These are phyloP conservation scores for Isurus oxyrinchus DNA, from an alignment of 2,113 vertebrate species.

Conservation along the genomic window DNA sequence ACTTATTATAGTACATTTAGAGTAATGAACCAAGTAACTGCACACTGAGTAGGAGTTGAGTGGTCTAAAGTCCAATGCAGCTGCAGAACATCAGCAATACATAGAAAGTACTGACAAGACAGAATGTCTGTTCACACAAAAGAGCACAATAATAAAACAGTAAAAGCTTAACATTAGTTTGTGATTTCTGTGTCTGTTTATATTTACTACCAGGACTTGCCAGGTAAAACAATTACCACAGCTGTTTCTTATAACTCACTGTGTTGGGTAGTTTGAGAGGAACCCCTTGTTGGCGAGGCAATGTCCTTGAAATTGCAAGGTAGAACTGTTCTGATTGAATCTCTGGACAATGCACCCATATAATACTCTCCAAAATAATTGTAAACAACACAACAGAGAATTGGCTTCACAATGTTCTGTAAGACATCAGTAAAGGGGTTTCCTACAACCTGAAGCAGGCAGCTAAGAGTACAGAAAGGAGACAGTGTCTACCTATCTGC, in stretches of 20 bases:
- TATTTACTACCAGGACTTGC: constrained; percentile 43
- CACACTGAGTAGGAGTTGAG: constrained; percentile 53
- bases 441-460: constrained; percentile 42
- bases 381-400: constrained; percentile 35
- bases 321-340: constrained; percentile 36
- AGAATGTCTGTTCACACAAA: constrained; percentile 53
- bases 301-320: constrained; percentile 21
- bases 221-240: constrained; percentile 18
- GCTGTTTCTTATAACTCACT: neutral
- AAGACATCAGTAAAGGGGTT: constrained; percentile 49
- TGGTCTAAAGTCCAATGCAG: constrained; percentile 60
- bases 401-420: constrained; percentile 43
- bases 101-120: constrained; percentile 51
- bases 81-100: constrained; percentile 55
- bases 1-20: constrained; percentile 57
- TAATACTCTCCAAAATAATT: constrained; percentile 32
- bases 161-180: constrained; percentile 49
- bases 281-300: neutral
- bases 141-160: constrained; percentile 44
- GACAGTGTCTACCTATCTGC: constrained; percentile 35
- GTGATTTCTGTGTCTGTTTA: constrained; percentile 49
- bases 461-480: constrained; percentile 42
- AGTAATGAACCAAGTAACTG: constrained; percentile 56
- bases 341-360: constrained; percentile 24
- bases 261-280: neutral